Base-by-base conservation (phyloP, 2,113 vertebrate species). In the Macaca mulatta region DNA sequence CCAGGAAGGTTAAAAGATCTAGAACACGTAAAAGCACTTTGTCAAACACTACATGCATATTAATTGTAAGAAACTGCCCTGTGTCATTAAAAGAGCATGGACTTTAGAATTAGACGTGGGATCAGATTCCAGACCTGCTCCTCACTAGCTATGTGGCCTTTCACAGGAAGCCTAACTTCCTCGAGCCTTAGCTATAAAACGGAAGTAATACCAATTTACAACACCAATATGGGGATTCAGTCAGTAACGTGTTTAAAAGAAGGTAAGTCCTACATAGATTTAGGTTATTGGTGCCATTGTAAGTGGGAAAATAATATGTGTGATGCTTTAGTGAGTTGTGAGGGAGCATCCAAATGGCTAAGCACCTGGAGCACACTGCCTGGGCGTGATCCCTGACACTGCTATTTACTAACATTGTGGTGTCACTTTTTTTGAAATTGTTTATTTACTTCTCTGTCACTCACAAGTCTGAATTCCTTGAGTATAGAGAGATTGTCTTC, bases 21-120 rank as follows among this genome's bases (percentile, higher is more conserved):
- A 27, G 32, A 78, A 72, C 72, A 40, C 52, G 1, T 57, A 14
- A 59, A 93, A 74, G 59, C 27, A 72, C n/a, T 81, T 18, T 50
- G 2, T 84, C 17, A 85, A 96, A 90, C 38, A 35, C 12, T 83
- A 10, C 5, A 0, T 74, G 48, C 38, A 25, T 70, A 50, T 92
- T 81, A 75, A 87, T 78, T 94, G 79, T 96, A 90, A 86, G 75
- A 90, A 94, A 59, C 40, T 91, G 59, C 6, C 17, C 27, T 8
- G 0, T 55, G 8, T 13, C 20, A 30, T 86, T 92, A 45, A 45
- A 67, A 67, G 45, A 45, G 35, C 74, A 35, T 20, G 27, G 25
- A 13, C 57, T 85, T 93, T 85, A 78, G 11, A 77, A 75, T 84
- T 70, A 83, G 38, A 67, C 8, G 0, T 38, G 27, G 45, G 13